Evolutionary conservation across 1,140 invertebrate genomes (phyloP).

Genomic region (Calosoma granatense): DNA sequence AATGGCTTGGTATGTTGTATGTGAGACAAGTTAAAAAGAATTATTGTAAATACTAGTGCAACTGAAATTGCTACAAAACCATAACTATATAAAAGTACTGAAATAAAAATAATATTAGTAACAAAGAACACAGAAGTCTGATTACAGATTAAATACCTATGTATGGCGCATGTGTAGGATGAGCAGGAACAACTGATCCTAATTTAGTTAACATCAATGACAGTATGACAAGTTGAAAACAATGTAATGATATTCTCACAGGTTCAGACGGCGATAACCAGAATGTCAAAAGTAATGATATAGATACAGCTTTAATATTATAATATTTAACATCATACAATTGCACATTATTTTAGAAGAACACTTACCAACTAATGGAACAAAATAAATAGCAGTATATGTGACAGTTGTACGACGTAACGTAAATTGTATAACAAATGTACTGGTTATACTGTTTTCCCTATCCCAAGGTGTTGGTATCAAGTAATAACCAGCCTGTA

Average conservation of each 20-base stretch:
- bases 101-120: conserved; percentile 17
- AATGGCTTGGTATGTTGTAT: conserved; percentile 19
- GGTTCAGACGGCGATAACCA: conserved; percentile 26
- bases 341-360: conserved; percentile 5
- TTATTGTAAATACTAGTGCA: conserved; percentile 21
- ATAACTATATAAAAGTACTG: conserved; percentile 25
- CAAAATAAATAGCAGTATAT: conserved; percentile 23
- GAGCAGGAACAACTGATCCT: conserved; percentile 21
- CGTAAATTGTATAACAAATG: conserved; percentile 14
- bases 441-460: background rate
- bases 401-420: conserved; percentile 21
- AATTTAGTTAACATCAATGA: conserved; percentile 23
- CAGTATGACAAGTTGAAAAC: conserved; percentile 24
- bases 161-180: conserved; percentile 22
- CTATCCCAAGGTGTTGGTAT: background rate
- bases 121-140: background rate
- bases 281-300: conserved; percentile 24
- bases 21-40: conserved; percentile 26
- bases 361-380: conserved; percentile 24
- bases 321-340: conserved; percentile 2
- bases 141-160: conserved; percentile 25
- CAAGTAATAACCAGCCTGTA: background rate
- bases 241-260: conserved; percentile 25
- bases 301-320: conserved; percentile 25
- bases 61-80: conserved; percentile 20